phyloP scores from a whole-genome alignment of 2,797 vertebrate genomes.

The Cetoscarus ocellatus region DNA sequence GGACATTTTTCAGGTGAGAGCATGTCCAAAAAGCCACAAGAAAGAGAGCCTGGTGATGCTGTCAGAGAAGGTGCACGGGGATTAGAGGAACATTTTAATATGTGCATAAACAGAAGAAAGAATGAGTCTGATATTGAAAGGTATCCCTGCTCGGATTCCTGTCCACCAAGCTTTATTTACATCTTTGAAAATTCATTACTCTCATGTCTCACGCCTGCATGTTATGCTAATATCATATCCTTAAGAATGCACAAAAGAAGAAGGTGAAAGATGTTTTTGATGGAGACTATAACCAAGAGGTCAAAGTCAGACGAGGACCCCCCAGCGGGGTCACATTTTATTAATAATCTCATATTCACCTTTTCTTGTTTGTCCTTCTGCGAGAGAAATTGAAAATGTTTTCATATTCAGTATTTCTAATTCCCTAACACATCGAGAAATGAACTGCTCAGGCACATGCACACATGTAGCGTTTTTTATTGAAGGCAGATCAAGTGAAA shows the following conservation, averaged over 20 bases:
- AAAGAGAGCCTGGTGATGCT: neutral
- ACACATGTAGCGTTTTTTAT: neutral
- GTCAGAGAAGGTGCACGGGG: too few relatives aligned
- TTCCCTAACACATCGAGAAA: slow-evolving; percentile 3
- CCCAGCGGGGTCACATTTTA: neutral
- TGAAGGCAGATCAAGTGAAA: slow-evolving; percentile 40
- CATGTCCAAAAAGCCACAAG: too few relatives aligned
- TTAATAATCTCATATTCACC: neutral
- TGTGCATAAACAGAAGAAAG: neutral
- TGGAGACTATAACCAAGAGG: neutral
- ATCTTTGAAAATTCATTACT: neutral
- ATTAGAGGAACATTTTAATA: neutral
- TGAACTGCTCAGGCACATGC: neutral
- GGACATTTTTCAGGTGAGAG: too few relatives aligned
- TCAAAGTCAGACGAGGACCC: neutral
- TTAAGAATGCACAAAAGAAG: neutral
- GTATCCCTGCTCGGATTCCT: neutral
- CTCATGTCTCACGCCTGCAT: neutral
- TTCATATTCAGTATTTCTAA: neutral
- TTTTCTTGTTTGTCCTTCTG: slow-evolving; percentile 1
- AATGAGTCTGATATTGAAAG: neutral
- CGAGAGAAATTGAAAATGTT: slow-evolving; percentile 1
- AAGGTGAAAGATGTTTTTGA: neutral
- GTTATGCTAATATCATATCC: neutral
- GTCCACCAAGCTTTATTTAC: neutral